Base-by-base conservation (phyloP, 2,888 invertebrate genomes). In the Nymphalis urticae region DNA sequence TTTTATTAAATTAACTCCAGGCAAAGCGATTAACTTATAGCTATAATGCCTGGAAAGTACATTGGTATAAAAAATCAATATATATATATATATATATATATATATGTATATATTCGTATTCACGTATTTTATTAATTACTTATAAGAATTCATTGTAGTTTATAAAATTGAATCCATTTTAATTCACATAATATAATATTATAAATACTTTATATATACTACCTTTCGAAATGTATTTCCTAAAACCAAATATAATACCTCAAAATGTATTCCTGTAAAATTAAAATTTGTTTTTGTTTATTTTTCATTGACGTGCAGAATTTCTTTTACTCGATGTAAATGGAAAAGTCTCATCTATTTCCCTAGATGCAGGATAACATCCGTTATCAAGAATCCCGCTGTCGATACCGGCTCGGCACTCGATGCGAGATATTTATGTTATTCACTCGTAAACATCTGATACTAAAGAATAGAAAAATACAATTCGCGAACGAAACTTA, bases 331-430 rank as follows among this genome's bases (percentile, higher is more conserved):
- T 51, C 10, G 19, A 51, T 51, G 51, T 51, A 10, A 51, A 51
- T 10, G 51, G n/a, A 17, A 13, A 24, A 13, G 24, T 48, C 32
- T 32, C 50, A 32, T 10, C n/a, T 48, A 62, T 62, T 62, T 62
- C 62, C 48, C 62, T 62, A 27, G 32, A 24, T 62, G 24, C n/a
- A 32, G 32, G 48, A 7, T 17, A 32, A 21, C 24, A 54, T 64
- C 54, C 36, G 42, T 47, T 64, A 53, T 50, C n/a, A 61, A 48
- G 48, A 19, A 61, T 61, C 48, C 10, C 8, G 64, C 70, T 64
- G 58, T 70, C 70, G 58, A 67, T 67, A 70, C 48, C 67, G 50
- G 54, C 56, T 53, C 61, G 21, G 62, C 56, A 42, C 56, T 47
- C 56, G 36, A n/a, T 19, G 48, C n/a, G 42, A 42, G 53, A 59